Percentiles rank a stretch among this genome's conserved stretches.
These are phyloP conservation scores for Brachystomella parvula DNA, from an alignment of 1,140 invertebrate genomes.

Conservation along the genomic window DNA sequence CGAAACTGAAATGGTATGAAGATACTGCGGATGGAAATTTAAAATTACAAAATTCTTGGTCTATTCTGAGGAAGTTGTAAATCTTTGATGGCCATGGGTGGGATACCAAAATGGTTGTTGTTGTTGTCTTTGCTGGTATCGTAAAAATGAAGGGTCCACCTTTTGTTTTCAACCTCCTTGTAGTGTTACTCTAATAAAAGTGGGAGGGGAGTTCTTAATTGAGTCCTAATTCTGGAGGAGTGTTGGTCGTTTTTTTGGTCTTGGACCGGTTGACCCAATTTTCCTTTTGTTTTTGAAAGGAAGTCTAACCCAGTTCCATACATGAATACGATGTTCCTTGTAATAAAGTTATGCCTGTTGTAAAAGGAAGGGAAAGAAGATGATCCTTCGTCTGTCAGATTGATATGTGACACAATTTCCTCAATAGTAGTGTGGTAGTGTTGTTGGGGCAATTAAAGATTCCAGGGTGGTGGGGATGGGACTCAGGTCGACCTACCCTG, in stretches of 20 bases:
- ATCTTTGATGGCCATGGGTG: too few species aligned
- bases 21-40: too few species aligned
- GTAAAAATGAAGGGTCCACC: not conserved
- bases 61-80: too few species aligned
- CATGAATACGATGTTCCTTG: not conserved
- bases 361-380: not conserved
- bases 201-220: not conserved
- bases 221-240: not conserved
- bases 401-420: constrained; percentile 6
- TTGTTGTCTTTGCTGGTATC: too few species aligned
- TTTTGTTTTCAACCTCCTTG: not conserved
- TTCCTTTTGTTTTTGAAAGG: not conserved
- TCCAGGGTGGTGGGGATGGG: not conserved
- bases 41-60: too few species aligned
- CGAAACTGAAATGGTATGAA: too few species aligned
- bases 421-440: not conserved
- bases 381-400: not conserved
- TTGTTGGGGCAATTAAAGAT: not conserved
- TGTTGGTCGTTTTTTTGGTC: not conserved
- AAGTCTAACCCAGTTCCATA: constrained; percentile 1
- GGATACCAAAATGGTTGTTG: too few species aligned
- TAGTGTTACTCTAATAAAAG: not conserved
- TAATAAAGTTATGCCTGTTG: too few species aligned
- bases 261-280: constrained; percentile 1
- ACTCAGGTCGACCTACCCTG: not conserved